These are phyloP conservation scores for Stichopus horrens DNA, from an alignment of 53 echinoderm and acorn worm genomes.

Conservation along the genomic window DNA sequence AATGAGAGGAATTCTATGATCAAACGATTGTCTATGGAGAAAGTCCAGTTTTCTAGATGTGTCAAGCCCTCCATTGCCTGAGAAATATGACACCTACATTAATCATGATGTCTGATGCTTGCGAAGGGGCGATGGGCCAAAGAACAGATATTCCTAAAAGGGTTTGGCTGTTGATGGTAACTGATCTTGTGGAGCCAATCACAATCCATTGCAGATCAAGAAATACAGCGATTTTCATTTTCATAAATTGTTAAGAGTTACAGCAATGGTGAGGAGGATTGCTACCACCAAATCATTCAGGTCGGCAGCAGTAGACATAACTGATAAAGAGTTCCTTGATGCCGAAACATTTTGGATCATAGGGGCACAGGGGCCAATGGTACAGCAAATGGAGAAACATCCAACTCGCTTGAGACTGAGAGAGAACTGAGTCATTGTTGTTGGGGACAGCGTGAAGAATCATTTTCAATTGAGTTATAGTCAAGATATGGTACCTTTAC, in stretches of 20 bases:
- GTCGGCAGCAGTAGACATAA: neutral
- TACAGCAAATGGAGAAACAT: no score
- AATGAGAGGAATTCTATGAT: conserved; percentile 27
- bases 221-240: conserved; percentile 38
- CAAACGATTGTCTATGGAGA: conserved; percentile 4
- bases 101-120: conserved; percentile 57
- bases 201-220: conserved; percentile 26
- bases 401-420: conserved; percentile 5
- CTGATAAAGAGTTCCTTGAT: conserved; percentile 5
- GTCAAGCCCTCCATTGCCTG: neutral
- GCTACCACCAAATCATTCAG: neutral
- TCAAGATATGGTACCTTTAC: conserved; percentile 45
- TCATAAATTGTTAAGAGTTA: conserved; percentile 37
- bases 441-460: conserved; percentile 36
- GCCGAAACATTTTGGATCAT: conserved; percentile 53
- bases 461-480: conserved; percentile 54
- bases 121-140: conserved; percentile 51
- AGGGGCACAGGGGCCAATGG: conserved; percentile 40
- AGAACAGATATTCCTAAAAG: conserved; percentile 13
- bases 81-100: conserved; percentile 4
- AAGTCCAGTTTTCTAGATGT: neutral
- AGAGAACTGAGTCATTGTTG: conserved; percentile 53
- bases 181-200: neutral
- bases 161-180: neutral
- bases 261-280: conserved; percentile 28